Base-by-base conservation (phyloP, 2,113 vertebrate genomes). In the Centrocercus urophasianus region DNA sequence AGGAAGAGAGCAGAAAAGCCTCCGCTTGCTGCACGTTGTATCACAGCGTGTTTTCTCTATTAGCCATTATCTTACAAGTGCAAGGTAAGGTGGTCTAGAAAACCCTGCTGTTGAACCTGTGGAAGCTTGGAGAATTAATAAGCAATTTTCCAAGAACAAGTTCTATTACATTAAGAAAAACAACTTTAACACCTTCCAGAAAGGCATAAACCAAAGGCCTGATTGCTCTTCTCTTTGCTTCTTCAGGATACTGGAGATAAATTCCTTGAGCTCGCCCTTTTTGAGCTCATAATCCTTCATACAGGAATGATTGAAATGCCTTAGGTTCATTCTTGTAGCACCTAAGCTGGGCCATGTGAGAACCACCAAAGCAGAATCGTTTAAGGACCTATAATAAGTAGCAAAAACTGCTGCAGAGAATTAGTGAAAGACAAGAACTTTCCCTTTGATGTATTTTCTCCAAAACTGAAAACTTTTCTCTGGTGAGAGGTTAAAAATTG, bases 241-340 rank as follows among this genome's bases (percentile, higher is more conserved):
- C 52, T 94, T 84, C 66, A 66, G 70, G 73, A 69, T 86, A 91
- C 60, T 30, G 22, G 32, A 92, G 42, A 77, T 36, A 81, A 86
- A 91, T 86, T 93, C 72, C 75, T 91, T 83, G 47, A 88, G 65
- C 40, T 73, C 88, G 69, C 47, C 57, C 20, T 90, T 81, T 73
- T 83, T 90, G 80, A 89, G 43, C 76, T 79, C 80, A 78, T 83
- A 95, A 94, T 95, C 88, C 79, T 88, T 92, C n/a, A 36, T 78
- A 54, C 63, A 81, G 73, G 73, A 88, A 90, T 86, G 73, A 91
- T 11, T 91, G 93, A 94, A 95, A 88, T 72, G 69, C 70, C 24
- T 86, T 80, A 57, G 57, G 21, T 91, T 95, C 47, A 20, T 84
- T 93, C 72, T 65, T 69, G n/a, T 88, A 69, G 72, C 80, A 52